Conservation (phyloP, 2,113 vertebrate species). For the Felis catus region F.catus_Fca126_mat1.0 CM031421.1:65307001-65307500, state of each 20-base stretch:
- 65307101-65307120: background rate
- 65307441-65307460: background rate
- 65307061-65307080: background rate
- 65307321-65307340: background rate
- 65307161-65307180: background rate
- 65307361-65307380: background rate
- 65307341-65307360: background rate
- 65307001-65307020: background rate
- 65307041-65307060: background rate
- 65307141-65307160: background rate
- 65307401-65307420: background rate
- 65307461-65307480: background rate
- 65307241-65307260: background rate
- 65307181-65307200: background rate
- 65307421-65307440: background rate
- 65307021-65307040: background rate
- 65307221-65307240: background rate
- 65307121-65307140: background rate
- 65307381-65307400: background rate
- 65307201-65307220: background rate
- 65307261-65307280: background rate
- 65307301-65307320: background rate
- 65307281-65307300: background rate
- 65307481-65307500: background rate
- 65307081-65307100: background rate